Evolutionary conservation across 2,797 vertebrate genomes (phyloP).

Genomic region (Lagocephalus sceleratus): DNA sequence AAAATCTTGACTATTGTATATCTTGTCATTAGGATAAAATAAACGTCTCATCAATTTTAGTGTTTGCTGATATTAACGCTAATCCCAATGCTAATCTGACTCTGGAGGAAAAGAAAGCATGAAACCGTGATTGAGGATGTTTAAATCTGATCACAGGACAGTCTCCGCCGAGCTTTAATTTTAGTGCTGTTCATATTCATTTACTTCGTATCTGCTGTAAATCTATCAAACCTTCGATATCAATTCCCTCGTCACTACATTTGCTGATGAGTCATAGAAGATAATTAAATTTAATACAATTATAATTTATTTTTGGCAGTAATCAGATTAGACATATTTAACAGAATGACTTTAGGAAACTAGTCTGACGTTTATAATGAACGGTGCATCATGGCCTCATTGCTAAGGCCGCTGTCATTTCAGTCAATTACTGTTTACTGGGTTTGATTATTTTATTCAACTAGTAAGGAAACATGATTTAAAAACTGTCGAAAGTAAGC

Average conservation of each 20-base stretch:
- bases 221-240: slow-evolving; percentile 9
- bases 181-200: not conserved
- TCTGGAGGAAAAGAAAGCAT: not conserved
- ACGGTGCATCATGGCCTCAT: not conserved
- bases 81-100: no score
- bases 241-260: slow-evolving; percentile 5
- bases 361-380: not conserved
- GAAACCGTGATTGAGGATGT: not conserved
- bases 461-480: no score
- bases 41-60: no score
- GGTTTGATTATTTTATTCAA: no score
- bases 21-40: no score
- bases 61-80: no score
- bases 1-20: no score
- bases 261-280: slow-evolving; percentile 13
- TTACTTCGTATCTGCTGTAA: not conserved
- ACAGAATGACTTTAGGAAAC: slow-evolving; percentile 9
- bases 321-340: slow-evolving; percentile 17
- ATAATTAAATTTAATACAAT: slow-evolving; percentile 14
- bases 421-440: no score
- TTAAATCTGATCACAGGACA: not conserved
- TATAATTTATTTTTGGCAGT: slow-evolving; percentile 6
- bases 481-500: no score
- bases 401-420: not conserved
- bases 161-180: not conserved